phyloP scores from a whole-genome alignment of 2,797 vertebrate species.

The Coregonus sp. region DNA sequence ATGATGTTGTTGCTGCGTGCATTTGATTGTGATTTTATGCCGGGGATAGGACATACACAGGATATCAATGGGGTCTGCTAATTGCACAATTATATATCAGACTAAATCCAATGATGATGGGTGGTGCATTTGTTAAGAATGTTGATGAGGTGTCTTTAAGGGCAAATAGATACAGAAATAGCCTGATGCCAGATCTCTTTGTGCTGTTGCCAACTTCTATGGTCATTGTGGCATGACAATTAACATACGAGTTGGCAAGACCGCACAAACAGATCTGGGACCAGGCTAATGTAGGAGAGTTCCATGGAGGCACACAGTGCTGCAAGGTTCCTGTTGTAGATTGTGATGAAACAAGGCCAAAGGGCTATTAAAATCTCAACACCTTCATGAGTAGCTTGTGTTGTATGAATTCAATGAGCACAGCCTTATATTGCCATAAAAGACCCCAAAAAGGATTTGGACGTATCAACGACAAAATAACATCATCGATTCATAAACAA shows the following conservation, averaged over 20 bases:
- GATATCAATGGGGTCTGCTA: slow-evolving; percentile 50
- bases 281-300: neutral
- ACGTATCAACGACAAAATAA: slow-evolving; percentile 10
- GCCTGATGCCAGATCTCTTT: neutral
- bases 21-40: slow-evolving; percentile 48
- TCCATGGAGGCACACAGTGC: neutral
- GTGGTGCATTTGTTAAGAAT: slow-evolving; percentile 27
- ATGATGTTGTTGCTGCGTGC: slow-evolving; percentile 39
- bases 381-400: neutral
- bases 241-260: neutral
- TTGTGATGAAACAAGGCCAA: neutral
- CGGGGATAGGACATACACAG: slow-evolving; percentile 34
- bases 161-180: neutral
- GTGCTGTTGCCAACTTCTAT: neutral
- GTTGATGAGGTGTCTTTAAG: slow-evolving; percentile 21
- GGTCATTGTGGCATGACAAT: neutral
- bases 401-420: slow-evolving; percentile 19
- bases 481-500: slow-evolving; percentile 51
- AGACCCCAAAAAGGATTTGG: slow-evolving; percentile 10
- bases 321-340: neutral
- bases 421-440: slow-evolving; percentile 25
- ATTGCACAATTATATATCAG: slow-evolving; percentile 60
- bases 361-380: slow-evolving; percentile 4
- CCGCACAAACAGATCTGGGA: neutral
- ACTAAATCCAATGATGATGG: slow-evolving; percentile 39